phyloP scores from a whole-genome alignment of 2,113 vertebrate species.

The Rhodinocichla rosea region DNA sequence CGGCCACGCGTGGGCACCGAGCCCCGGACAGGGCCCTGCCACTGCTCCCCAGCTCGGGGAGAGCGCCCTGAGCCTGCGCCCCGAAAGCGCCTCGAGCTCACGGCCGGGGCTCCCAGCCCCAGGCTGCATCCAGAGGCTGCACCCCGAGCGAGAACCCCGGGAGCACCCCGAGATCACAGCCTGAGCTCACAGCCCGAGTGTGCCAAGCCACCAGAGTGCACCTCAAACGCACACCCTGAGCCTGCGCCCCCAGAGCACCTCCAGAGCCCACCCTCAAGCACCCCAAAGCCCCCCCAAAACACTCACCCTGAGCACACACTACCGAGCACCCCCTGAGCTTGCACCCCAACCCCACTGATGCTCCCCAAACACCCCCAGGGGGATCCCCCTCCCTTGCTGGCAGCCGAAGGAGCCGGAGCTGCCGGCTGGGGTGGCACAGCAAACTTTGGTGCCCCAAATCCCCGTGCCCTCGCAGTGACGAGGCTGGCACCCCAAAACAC shows the following conservation, averaged over 20 bases:
- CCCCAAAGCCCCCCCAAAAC: not conserved
- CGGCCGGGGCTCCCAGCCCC: not conserved
- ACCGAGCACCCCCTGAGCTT: not conserved
- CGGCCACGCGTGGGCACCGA: not conserved
- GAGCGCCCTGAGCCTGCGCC: not conserved
- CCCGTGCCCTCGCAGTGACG: accelerated
- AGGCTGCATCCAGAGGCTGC: not conserved
- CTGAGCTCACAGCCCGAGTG: accelerated
- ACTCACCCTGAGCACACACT: not conserved
- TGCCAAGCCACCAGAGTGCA: accelerated
- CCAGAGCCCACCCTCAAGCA: not conserved
- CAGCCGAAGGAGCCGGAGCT: not conserved
- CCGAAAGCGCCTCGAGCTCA: not conserved
- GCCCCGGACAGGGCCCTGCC: not conserved
- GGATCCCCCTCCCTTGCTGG: not conserved
- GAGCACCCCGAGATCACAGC: not conserved
- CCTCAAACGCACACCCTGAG: not conserved
- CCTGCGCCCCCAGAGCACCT: not conserved
- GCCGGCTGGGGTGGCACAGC: not conserved
- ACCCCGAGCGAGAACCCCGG: not conserved
- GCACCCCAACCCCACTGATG: accelerated
- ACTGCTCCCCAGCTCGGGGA: accelerated
- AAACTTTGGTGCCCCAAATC: slow-evolving; percentile 26
- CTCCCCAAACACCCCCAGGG: not conserved
- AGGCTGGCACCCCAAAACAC: not conserved